phyloP scores from a whole-genome alignment of 2,113 vertebrate species.

The Lichenostomus cassidix region DNA sequence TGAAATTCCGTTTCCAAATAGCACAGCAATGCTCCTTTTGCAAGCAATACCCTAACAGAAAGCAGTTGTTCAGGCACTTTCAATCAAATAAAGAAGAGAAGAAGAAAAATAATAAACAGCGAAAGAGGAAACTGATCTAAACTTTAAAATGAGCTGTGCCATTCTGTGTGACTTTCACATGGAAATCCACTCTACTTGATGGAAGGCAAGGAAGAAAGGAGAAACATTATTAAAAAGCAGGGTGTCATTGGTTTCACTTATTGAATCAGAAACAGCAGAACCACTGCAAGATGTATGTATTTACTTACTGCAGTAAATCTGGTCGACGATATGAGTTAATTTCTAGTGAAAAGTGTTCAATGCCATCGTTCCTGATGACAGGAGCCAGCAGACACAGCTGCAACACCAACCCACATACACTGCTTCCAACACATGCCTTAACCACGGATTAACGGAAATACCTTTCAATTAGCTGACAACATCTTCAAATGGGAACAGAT shows the following conservation, averaged over 20 bases:
- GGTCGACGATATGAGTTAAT: not conserved
- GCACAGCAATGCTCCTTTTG: not conserved
- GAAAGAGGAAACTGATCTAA: not conserved
- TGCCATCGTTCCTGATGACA: not conserved
- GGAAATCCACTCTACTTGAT: not conserved
- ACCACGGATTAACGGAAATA: not conserved
- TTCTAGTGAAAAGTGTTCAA: not conserved
- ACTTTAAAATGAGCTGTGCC: not conserved
- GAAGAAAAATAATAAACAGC: not conserved
- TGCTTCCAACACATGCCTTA: not conserved
- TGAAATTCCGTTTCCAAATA: not conserved
- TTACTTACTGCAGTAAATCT: not conserved
- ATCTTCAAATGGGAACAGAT: not conserved
- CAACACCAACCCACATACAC: not conserved
- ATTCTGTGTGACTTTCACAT: not conserved
- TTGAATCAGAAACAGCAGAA: not conserved
- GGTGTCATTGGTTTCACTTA: not conserved
- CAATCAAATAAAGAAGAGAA: not conserved
- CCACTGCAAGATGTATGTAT: not conserved
- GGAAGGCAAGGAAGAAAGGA: not conserved
- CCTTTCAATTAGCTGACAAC: not conserved
- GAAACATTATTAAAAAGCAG: not conserved
- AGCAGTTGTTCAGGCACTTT: constrained; percentile 2
- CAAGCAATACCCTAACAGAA: not conserved
- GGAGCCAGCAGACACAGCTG: not conserved